Base-by-base conservation (phyloP, 1,140 invertebrate species). In the Tetraneura akinire region DNA sequence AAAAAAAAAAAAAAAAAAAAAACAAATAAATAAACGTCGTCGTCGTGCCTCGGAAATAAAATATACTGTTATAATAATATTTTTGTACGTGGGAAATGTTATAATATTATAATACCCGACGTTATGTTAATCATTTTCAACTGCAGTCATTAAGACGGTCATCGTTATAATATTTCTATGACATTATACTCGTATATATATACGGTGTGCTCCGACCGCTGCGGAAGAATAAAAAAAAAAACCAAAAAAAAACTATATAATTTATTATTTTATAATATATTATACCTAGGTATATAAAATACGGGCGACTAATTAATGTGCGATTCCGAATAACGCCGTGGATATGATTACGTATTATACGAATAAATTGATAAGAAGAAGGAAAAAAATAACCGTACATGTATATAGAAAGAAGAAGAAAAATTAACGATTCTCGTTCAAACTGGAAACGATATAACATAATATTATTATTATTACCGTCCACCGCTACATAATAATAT, bases 51-150 rank as follows among this genome's bases (percentile, higher is more conserved):
- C 32, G 3, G 32, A 37, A 37, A 10, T 23, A 6, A n/a, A 23
- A 45, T 47, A 47, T 71, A 47, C 66, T 70, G 45, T 71, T 71
- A 9, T 49, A 71, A 9, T 49, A 71, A 71, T 49, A 64, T 37
- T 64, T 64, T 21, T n/a, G 62, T 37, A 37, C 32, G 62, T 64
- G 62, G 62, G 62, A 64, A 64, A 64, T n/a, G 62, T 37, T n/a
- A n/a, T n/a, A n/a, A n/a, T n/a, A n/a, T n/a, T n/a, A n/a, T n/a
- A n/a, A n/a, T 32, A 64, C 62, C 62, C 32, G 32, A n/a, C 62
- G 62, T 42, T 64, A 42, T 64, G 62, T 29, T 64, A 64, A 64
- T 64, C 62, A 29, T 37, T 37, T n/a, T 29, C n/a, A 21, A 64
- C 32, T 37, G 32, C 8, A 18, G 32, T 64, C 18, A 32, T 64